Percentiles rank a stretch among this genome's conserved stretches.
Evolutionary conservation across 1,140 invertebrate genomes (phyloP).

Genomic region (Ganaspis sp.): DNA sequence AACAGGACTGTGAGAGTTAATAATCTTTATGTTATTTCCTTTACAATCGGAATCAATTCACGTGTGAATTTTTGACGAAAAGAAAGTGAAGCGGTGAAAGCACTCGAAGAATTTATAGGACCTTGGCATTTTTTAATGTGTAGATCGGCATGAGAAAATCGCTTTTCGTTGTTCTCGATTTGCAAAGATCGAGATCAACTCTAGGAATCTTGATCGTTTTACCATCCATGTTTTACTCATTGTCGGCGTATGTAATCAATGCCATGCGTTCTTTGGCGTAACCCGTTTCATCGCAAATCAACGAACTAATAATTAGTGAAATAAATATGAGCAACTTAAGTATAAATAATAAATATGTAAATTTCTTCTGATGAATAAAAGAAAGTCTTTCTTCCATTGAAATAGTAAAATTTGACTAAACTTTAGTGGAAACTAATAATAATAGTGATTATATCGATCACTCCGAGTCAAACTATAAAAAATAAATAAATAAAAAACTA

Average conservation of each 20-base stretch:
- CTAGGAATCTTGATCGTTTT: slow-evolving; percentile 10
- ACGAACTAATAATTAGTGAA: neutral
- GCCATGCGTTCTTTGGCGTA: slow-evolving; percentile 1
- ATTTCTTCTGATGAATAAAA: too few species aligned
- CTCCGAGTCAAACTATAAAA: too few species aligned
- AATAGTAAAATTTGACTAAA: too few species aligned
- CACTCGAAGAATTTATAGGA: slow-evolving; percentile 13
- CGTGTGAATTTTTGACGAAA: slow-evolving; percentile 30
- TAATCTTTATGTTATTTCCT: slow-evolving; percentile 4
- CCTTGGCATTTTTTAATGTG: slow-evolving; percentile 27
- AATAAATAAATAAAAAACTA: too few species aligned
- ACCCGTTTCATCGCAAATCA: neutral
- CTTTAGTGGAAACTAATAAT: too few species aligned
- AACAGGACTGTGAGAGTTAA: neutral
- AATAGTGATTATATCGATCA: too few species aligned
- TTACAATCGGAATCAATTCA: neutral
- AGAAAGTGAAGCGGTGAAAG: slow-evolving; percentile 29
- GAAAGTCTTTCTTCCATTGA: too few species aligned
- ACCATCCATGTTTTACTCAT: slow-evolving; percentile 17
- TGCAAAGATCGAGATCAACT: slow-evolving; percentile 15
- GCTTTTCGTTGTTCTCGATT: slow-evolving; percentile 27
- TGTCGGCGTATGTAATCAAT: neutral
- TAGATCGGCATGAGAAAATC: slow-evolving; percentile 21
- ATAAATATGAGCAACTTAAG: too few species aligned
- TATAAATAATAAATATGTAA: too few species aligned